A percentile compares a stretch with the other conserved stretches of the same genome.
Conservation (phyloP, 2,113 vertebrate species). For the Xyliphius kryptos region DNA sequence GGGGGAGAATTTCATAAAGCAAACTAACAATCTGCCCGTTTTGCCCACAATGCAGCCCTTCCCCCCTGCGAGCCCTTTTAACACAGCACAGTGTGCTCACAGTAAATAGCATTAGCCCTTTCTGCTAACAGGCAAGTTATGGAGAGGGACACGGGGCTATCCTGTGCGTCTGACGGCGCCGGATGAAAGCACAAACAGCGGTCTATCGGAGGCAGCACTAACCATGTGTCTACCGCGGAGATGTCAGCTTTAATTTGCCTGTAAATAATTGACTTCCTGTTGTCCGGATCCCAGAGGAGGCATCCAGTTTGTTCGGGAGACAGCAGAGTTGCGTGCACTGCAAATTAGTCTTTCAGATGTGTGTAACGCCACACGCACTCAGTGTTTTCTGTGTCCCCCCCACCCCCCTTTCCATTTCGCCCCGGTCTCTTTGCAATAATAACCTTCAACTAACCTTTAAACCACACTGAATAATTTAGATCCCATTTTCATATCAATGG, state of each 20-base stretch:
- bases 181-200: constrained; percentile 29
- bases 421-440: constrained; percentile 67
- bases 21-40: constrained; percentile 35
- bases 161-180: constrained; percentile 37
- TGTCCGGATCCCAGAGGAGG: constrained; percentile 77
- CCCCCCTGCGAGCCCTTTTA: neutral
- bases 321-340: constrained; percentile 62
- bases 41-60: neutral
- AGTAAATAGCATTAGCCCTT: constrained; percentile 15
- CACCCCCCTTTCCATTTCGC: constrained; percentile 45
- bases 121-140: constrained; percentile 38
- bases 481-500: constrained; percentile 95
- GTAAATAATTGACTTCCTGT: constrained; percentile 89
- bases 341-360: constrained; percentile 79
- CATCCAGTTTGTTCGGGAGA: constrained; percentile 72
- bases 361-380: constrained; percentile 56
- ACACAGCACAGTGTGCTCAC: constrained; percentile 16
- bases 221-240: constrained; percentile 62
- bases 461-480: constrained; percentile 83
- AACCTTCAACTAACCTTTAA: constrained; percentile 99
- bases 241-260: constrained; percentile 80
- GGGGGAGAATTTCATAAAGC: neutral
- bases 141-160: constrained; percentile 33
- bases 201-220: constrained; percentile 35
- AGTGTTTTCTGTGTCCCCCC: neutral